Evolutionary conservation across 53 echinoderm and acorn worm genomes (phyloP).

Genomic region (Luidia sarsii): DNA sequence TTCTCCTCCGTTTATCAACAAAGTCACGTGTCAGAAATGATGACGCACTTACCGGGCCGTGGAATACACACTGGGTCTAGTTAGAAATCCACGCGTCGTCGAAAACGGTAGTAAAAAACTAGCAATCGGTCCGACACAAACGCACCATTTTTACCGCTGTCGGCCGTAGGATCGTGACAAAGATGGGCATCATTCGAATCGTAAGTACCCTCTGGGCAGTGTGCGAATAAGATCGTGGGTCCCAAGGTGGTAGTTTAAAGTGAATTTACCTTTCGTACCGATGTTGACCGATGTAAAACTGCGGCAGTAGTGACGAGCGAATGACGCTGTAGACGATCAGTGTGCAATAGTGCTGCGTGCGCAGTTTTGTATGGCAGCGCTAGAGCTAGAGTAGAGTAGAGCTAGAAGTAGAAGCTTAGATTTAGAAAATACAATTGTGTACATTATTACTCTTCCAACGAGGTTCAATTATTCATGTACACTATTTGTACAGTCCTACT

Average conservation of each 20-base stretch:
- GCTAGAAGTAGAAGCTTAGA: too few species aligned
- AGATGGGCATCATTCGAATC: conserved; percentile 24
- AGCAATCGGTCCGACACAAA: not conserved
- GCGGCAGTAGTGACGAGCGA: not conserved
- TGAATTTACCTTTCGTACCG: not conserved
- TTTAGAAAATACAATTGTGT: too few species aligned
- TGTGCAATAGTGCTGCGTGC: too few species aligned
- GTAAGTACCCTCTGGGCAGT: conserved; percentile 22
- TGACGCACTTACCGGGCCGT: not conserved
- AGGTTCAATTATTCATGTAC: too few species aligned
- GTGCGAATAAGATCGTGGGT: not conserved
- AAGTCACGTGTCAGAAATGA: conserved; percentile 35
- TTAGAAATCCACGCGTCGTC: not conserved
- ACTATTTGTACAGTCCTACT: too few species aligned
- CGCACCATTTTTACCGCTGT: not conserved
- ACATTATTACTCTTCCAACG: too few species aligned
- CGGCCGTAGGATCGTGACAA: not conserved
- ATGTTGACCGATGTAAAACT: too few species aligned
- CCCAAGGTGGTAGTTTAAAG: not conserved
- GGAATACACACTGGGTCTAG: not conserved
- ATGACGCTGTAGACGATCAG: not conserved
- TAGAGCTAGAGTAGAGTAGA: too few species aligned
- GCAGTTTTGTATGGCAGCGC: too few species aligned
- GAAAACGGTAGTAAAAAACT: too few species aligned
- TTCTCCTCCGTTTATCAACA: conserved; percentile 31